A percentile compares a stretch with the other conserved stretches of the same genome.
These are phyloP conservation scores for Nymphalis io DNA, from an alignment of 1,140 invertebrate species.

Conservation along the genomic window DNA sequence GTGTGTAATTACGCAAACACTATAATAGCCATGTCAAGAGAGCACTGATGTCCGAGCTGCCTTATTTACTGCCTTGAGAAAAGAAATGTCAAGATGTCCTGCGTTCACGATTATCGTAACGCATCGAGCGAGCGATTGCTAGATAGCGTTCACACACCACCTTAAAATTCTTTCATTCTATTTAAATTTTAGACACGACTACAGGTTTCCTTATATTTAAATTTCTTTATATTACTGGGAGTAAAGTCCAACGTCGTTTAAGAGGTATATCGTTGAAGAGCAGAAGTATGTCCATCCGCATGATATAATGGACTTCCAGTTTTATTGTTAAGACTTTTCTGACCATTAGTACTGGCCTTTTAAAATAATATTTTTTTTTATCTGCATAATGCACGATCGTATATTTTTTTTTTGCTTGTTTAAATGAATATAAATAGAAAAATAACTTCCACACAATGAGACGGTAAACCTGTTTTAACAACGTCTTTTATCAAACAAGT, in stretches of 20 bases:
- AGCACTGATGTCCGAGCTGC: slow-evolving; percentile 40
- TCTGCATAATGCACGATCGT: slow-evolving; percentile 10
- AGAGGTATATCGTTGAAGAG: slow-evolving; percentile 11
- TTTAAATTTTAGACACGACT: slow-evolving; percentile 49
- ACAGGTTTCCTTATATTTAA: slow-evolving; percentile 32
- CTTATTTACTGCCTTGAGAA: slow-evolving; percentile 63
- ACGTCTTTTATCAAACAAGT: slow-evolving; percentile 24
- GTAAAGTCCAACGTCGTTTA: slow-evolving; percentile 1
- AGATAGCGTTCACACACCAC: slow-evolving; percentile 45
- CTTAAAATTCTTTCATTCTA: slow-evolving; percentile 44
- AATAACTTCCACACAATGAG: neutral
- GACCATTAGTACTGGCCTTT: slow-evolving; percentile 37
- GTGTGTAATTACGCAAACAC: slow-evolving; percentile 64
- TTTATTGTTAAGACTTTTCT: slow-evolving; percentile 30
- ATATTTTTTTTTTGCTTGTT: neutral
- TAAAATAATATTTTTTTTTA: slow-evolving; percentile 24
- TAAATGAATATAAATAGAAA: neutral
- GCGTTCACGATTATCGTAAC: slow-evolving; percentile 61
- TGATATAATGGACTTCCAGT: slow-evolving; percentile 38
- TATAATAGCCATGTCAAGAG: slow-evolving; percentile 60
- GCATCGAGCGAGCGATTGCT: slow-evolving; percentile 50
- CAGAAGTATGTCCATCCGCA: slow-evolving; percentile 32
- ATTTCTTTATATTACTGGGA: slow-evolving; percentile 21
- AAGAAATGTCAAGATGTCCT: slow-evolving; percentile 66
- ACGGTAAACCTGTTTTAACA: slow-evolving; percentile 20